These are phyloP conservation scores for Dolichoris vasculosae DNA, from an alignment of 1,140 invertebrate species.

Conservation along the genomic window DNA sequence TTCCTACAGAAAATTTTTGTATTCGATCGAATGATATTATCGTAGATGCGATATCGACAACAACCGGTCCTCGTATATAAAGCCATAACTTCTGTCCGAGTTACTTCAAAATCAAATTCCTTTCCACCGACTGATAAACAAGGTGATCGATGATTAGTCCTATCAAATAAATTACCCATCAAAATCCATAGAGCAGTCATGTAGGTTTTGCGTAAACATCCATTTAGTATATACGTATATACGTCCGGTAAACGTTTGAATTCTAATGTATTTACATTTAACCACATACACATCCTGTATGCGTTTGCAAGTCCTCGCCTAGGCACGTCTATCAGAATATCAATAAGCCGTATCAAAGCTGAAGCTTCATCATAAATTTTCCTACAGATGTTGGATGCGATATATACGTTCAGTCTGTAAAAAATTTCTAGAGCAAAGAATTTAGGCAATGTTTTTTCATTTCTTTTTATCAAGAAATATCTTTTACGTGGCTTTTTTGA, in stretches of 20 bases:
- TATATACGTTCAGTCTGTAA: background rate
- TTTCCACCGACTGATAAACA: background rate
- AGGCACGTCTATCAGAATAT: slow-evolving; percentile 9
- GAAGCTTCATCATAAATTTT: background rate
- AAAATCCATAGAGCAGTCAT: background rate
- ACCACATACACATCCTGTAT: background rate
- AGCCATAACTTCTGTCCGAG: background rate
- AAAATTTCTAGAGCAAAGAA: background rate
- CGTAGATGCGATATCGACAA: background rate
- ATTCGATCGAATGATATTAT: background rate
- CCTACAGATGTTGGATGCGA: background rate
- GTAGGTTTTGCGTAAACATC: background rate
- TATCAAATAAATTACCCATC: slow-evolving; percentile 40
- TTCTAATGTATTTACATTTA: background rate
- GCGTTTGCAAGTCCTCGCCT: background rate
- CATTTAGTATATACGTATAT: background rate
- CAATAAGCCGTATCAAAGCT: slow-evolving; percentile 31
- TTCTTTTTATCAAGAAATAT: too few relatives aligned
- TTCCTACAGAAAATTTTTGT: background rate
- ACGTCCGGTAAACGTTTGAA: background rate
- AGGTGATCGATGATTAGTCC: slow-evolving; percentile 25
- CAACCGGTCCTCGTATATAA: background rate
- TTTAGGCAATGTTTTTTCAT: too few relatives aligned
- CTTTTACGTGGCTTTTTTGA: too few relatives aligned
- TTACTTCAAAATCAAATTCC: background rate